Evolutionary conservation across 2,888 invertebrate genomes (phyloP), one percentile per base, ranked within the genome.

Genomic region (Ophion slaviceki): DNA sequence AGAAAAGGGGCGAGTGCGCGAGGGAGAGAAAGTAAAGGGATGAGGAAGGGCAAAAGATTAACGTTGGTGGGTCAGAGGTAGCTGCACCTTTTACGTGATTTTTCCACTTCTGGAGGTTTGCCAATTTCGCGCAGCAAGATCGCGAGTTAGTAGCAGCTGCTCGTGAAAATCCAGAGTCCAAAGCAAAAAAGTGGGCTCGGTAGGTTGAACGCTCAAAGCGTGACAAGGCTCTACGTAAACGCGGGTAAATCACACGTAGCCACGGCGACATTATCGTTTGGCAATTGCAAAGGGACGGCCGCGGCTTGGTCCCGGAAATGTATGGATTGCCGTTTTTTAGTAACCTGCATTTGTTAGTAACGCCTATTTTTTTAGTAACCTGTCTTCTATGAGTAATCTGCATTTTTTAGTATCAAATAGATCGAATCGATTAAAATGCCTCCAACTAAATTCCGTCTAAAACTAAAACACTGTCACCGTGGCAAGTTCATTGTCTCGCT

Each of bases 51-150:
- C 61, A 70, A 20, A 75, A 76, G 59, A 67, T 57, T 68, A 53
- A 53, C 53, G 17, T 17, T 11, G 53, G 14, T 53, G 53, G 53
- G 53, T 53, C 75, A 76, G 79, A 70, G 85, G 70, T 79, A 61
- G 67, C 78, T 79, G 75, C 82, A 79, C 77, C 79, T 84, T 78
- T 80, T 78, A 62, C 84, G 74, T 86, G 84, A 86, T 87, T 84
- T 92, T 92, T 89, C 86, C 88, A 82, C 89, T 81, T 86, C 88
- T 92, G 92, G 92, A 91, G 28, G 79, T 53, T 82, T 90, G 92
- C 92, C 92, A 92, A 90, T 90, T 89, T 86, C 85, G 85, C 47
- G 28, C 32, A 67, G 78, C 62, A 28, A 83, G 70, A 78, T 24
- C 70, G 53, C 40, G 47, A 75, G 82, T 80, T 71, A 75, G 68